Conservation (phyloP, 1,140 invertebrate species). For the Aphaenogaster ashmeadi region DNA sequence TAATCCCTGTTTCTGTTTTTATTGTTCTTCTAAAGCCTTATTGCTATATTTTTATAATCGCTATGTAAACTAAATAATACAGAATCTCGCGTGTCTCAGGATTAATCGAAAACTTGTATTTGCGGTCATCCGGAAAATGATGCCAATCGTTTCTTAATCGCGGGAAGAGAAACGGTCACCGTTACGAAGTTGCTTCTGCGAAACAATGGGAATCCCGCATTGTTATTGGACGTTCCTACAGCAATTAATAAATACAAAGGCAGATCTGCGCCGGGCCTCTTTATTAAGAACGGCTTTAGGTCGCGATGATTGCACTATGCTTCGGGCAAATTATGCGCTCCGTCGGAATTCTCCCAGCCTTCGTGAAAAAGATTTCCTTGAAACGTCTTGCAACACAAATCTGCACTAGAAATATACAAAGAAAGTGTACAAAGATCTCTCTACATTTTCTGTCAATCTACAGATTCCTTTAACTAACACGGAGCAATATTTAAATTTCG, state of each 20-base stretch:
- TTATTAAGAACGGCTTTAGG: conserved; percentile 19
- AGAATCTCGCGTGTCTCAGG: not conserved
- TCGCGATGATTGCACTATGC: conserved; percentile 6
- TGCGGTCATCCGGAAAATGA: conserved; percentile 6
- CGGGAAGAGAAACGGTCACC: conserved; percentile 28
- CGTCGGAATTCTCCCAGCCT: not conserved
- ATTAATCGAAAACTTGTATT: not conserved
- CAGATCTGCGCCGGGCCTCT: not conserved
- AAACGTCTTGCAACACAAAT: not conserved
- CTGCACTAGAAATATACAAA: conserved; percentile 4
- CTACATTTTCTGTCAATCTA: not conserved
- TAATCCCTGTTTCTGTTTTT: not conserved
- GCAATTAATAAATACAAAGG: conserved; percentile 26
- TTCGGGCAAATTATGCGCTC: conserved; percentile 33
- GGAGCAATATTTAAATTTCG: not conserved
- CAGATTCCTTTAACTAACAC: not conserved
- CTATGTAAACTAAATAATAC: not conserved
- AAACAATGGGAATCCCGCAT: conserved; percentile 22
- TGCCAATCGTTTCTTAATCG: conserved; percentile 11
- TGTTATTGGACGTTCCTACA: conserved; percentile 22
- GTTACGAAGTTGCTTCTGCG: conserved; percentile 26
- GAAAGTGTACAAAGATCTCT: not conserved
- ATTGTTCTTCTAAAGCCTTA: not conserved
- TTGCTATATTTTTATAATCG: not conserved
- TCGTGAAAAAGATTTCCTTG: not conserved